A percentile compares a stretch with the other conserved stretches of the same genome.
phyloP scores from a whole-genome alignment of 1,140 invertebrate genomes.

The Brachionus calyciflorus region DNA sequence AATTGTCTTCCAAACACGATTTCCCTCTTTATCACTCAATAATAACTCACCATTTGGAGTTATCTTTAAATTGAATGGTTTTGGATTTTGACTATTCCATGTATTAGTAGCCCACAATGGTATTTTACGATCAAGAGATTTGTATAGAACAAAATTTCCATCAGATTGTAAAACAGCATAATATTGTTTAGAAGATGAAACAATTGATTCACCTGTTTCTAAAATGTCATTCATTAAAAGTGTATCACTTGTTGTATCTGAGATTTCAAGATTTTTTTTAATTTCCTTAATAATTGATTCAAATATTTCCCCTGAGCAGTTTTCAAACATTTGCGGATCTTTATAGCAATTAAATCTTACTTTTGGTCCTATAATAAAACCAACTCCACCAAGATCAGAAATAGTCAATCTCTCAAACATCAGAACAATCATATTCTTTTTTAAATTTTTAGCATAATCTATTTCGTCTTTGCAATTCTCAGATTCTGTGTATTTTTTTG shows the following conservation, averaged over 20 bases:
- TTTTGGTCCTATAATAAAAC: constrained; percentile 2
- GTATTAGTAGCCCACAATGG: constrained; percentile 5
- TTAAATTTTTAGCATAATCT: constrained; percentile 16
- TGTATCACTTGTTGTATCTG: not conserved
- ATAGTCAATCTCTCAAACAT: constrained; percentile 13
- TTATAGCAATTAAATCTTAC: constrained; percentile 5
- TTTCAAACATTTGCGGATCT: not conserved
- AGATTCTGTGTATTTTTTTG: not conserved
- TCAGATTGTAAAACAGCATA: not conserved
- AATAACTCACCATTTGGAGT: not conserved
- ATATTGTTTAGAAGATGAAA: not conserved
- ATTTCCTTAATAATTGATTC: not conserved
- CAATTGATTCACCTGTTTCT: not conserved
- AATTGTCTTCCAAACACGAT: not conserved
- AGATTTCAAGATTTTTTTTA: not conserved
- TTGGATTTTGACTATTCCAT: not conserved
- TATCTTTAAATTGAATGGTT: not conserved
- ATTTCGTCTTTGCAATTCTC: constrained; percentile 7
- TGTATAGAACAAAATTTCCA: not conserved
- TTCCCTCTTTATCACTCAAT: not conserved
- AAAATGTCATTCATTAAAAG: not conserved
- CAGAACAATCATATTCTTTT: not conserved
- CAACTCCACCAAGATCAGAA: not conserved
- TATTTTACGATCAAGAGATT: not conserved
- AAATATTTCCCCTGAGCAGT: not conserved